Evolutionary conservation across 2,888 invertebrate species (phyloP).

Genomic region (Amblyjoppa proteus): DNA sequence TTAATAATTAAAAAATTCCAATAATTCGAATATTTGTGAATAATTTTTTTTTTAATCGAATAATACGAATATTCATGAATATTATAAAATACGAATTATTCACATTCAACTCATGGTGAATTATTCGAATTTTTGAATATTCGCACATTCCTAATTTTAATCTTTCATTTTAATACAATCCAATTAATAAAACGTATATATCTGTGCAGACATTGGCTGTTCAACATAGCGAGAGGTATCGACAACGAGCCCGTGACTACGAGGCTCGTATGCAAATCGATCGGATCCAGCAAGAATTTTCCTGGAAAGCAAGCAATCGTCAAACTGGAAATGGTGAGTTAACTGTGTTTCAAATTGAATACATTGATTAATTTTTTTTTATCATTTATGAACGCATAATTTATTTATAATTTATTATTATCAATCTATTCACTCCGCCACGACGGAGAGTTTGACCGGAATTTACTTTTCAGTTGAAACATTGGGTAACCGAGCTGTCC

Average conservation of each 20-base stretch:
- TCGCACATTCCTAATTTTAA: not conserved
- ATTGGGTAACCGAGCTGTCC: constrained; percentile 93
- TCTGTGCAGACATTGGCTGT: constrained; percentile 91
- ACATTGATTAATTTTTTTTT: constrained; percentile 28
- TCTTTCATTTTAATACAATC: not conserved
- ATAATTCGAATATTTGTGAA: too few relatives aligned
- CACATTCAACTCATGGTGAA: too few relatives aligned
- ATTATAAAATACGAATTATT: too few relatives aligned
- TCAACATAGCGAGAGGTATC: constrained; percentile 94
- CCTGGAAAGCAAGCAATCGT: constrained; percentile 91
- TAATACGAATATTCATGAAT: too few relatives aligned
- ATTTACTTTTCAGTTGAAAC: constrained; percentile 83
- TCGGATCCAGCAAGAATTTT: constrained; percentile 98
- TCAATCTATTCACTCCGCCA: not conserved
- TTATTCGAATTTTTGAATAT: too few relatives aligned
- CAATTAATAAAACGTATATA: not conserved
- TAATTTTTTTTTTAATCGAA: too few relatives aligned
- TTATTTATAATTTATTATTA: not conserved
- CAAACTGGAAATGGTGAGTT: constrained; percentile 87
- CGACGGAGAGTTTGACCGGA: not conserved
- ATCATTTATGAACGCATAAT: not conserved
- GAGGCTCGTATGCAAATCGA: constrained; percentile 95
- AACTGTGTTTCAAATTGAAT: not conserved
- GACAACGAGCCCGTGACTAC: constrained; percentile 95
- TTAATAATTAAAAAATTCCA: too few relatives aligned